Evolutionary conservation across 2,888 invertebrate genomes (phyloP), one percentile per base, ranked within the genome.

Genomic region (Agelastica alni): DNA sequence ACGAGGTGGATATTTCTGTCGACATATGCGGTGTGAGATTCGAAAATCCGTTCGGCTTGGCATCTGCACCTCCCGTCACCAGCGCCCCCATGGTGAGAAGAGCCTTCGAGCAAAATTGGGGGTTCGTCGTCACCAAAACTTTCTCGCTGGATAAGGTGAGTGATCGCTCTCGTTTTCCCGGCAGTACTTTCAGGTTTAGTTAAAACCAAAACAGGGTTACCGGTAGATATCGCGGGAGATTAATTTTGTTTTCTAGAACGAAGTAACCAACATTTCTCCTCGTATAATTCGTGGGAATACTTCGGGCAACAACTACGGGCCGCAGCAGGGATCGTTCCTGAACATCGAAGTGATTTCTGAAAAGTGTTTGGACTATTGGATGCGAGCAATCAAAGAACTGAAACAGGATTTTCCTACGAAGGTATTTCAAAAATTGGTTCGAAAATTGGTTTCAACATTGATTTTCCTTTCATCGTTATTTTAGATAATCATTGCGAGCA

Each of bases 281-380:
- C 85, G 99, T 52, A 99, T 99, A 65, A 88, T 98, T 0, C 85
- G 95, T 48, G 98, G 97, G 7, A 88, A 89, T 1, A 96, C 97
- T 0, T 91, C 95, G 0, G 93, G 97, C 0, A 88, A 95, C 67
- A 83, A 84, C 68, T 97, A 84, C 75, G 98, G 98, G 0, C 98
- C 98, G 0, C 95, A 95, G n/a, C 96, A 96, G 78, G 89, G 94
- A 5, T 88, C 95, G 2, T 99, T 98, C 78, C 81, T 99, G 14
- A 99, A 99, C 75, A 98, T 99, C 63, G 99, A 99, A 77, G 80
- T 99, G 10, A 97, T 99, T 72, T 97, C 97, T 0, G 99, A 99
- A 79, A 99, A 99, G 77, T 88, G 90, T 14, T 88, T 87, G 9
- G 90, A 85, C 9, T 99, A 98, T 75, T 99, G 99, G 99, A 87